A percentile compares a stretch with the other conserved stretches of the same genome.
These are phyloP conservation scores for Lasioglossum oenotherae DNA, from an alignment of 2,888 invertebrate genomes.

Conservation along the genomic window DNA sequence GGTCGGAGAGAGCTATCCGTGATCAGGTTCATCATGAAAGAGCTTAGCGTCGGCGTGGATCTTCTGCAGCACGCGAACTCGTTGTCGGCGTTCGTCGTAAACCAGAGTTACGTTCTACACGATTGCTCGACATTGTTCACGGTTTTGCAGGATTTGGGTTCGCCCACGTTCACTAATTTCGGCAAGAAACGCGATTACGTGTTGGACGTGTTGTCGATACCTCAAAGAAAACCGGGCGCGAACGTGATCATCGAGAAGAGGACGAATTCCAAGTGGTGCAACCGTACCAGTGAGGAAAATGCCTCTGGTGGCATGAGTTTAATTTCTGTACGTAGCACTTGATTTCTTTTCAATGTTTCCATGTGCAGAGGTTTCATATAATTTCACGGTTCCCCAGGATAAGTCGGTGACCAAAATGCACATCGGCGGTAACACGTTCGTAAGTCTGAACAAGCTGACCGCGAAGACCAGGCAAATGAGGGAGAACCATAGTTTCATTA, in stretches of 20 bases:
- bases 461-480: not conserved
- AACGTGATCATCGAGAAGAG: not conserved
- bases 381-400: not conserved
- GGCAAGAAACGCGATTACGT: not conserved
- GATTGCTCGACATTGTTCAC: not conserved
- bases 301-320: not conserved
- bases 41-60: not conserved
- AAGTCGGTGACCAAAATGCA: not conserved
- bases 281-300: not conserved
- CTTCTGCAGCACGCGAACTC: not conserved
- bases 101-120: not conserved
- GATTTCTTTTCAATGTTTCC: too few relatives aligned
- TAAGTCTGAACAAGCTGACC: not conserved
- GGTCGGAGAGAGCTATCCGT: rapidly evolving
- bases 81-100: not conserved
- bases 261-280: not conserved
- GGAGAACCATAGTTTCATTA: not conserved
- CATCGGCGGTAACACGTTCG: not conserved
- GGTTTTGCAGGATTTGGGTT: not conserved
- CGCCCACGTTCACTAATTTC: not conserved
- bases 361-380: not conserved
- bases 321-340: not conserved
- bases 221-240: not conserved
- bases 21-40: not conserved
- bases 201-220: not conserved